Percentiles rank a stretch among this genome's conserved stretches.
These are phyloP conservation scores for Helicolenus hilgendorfi DNA, from an alignment of 2,797 vertebrate genomes.

Conservation along the genomic window DNA sequence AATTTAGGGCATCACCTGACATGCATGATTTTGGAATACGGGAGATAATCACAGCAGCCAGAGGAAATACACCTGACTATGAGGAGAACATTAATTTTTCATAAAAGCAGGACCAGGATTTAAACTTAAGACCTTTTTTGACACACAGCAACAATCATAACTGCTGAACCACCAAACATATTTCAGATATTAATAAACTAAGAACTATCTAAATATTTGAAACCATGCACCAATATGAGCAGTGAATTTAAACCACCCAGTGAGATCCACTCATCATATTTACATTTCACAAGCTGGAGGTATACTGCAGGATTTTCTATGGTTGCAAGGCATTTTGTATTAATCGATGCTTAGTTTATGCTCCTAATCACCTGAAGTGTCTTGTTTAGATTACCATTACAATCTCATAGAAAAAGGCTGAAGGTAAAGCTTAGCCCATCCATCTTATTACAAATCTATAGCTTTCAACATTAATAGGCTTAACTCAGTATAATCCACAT, in stretches of 20 bases:
- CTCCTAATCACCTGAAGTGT: constrained; percentile 58
- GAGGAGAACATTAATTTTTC: neutral
- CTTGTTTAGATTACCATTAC: constrained; percentile 62
- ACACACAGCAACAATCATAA: neutral
- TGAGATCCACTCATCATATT: neutral
- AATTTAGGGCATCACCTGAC: neutral
- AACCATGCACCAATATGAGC: neutral
- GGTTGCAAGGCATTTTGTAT: constrained; percentile 11
- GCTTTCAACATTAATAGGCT: constrained; percentile 75
- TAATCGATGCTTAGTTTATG: constrained; percentile 36
- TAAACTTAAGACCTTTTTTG: neutral
- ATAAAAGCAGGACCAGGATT: neutral
- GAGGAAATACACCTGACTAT: neutral
- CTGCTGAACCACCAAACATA: neutral
- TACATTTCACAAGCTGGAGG: constrained; percentile 1
- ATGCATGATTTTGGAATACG: neutral
- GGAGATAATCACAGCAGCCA: neutral
- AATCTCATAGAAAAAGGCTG: constrained; percentile 53
- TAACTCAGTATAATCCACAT: constrained; percentile 71
- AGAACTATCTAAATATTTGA: neutral
- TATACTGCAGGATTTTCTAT: constrained; percentile 8
- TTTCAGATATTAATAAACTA: neutral
- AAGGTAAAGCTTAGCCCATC: constrained; percentile 61
- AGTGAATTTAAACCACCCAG: constrained; percentile 1
- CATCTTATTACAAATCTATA: constrained; percentile 73